Evolutionary conservation across 2,797 vertebrate species (phyloP), one percentile per base, ranked within the genome.

Genomic region (Rhyacichthys aspro): DNA sequence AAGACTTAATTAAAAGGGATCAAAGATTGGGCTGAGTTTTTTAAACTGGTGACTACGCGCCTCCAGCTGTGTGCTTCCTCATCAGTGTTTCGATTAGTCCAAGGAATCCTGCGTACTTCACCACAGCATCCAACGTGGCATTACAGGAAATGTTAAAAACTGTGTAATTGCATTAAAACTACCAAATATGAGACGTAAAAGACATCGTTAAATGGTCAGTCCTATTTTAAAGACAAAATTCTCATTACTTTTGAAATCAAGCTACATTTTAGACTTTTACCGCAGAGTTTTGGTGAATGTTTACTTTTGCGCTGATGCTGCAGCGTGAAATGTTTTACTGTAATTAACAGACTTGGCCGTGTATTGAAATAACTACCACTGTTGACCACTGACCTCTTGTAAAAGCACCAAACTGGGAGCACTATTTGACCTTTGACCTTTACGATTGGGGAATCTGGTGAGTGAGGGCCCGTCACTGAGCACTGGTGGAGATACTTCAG

Each of bases 401-500:
- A 43, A 52, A 45, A 42, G 63, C 42, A 76, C 69, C 77, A 80
- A 73, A 86, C 76, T 50, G 56, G 41, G 49, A 67, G 38, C 58
- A 81, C 67, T 74, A 84, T 89, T 81, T 85, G 77, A 88, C 88
- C 82, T 79, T 54, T 81, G 76, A 82, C 84, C 78, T 72, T 44
- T 14, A 67, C 80, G 80, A 81, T 86, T 77, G 78, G 46, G 63
- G 74, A 68, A 67, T 70, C 69, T 64, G 63, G 63, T 63, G 55
- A 67, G 72, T 82, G 74, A 81, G 81, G 74, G 82, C 68, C 70
- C 83, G 78, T 76, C 68, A 50, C 39, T 19, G 11, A 59, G 62
- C 64, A 58, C 70, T 43, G 17, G 7, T 37, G 33, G 34, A 36
- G n/a, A 11, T n/a, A 9, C 34, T 49, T 33, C 36, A n/a, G n/a